A percentile compares a stretch with the other conserved stretches of the same genome.
Evolutionary conservation across 1,140 invertebrate species (phyloP).

Genomic region (Sarcophaga peregrina): DNA sequence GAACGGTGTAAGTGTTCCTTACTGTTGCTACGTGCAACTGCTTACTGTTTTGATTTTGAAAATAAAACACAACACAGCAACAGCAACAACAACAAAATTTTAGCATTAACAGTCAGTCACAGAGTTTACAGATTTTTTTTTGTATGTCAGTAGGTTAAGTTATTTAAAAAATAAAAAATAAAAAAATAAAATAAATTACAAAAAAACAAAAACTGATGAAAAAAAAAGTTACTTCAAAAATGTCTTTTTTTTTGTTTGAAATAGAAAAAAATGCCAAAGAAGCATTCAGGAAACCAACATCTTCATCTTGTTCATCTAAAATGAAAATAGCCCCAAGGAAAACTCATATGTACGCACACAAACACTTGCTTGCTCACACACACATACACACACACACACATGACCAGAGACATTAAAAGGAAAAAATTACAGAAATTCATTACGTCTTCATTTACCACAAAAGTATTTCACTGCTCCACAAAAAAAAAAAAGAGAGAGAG

Average conservation of each 20-base stretch:
- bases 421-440: no score
- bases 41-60: neutral
- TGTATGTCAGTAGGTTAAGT: slow-evolving; percentile 6
- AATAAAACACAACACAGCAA: neutral
- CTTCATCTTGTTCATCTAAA: no score
- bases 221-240: neutral
- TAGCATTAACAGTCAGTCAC: neutral
- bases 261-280: neutral
- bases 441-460: no score
- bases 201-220: neutral
- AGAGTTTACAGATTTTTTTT: neutral
- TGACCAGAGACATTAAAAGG: no score
- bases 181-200: neutral
- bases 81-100: neutral
- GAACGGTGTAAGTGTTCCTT: no score
- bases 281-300: no score
- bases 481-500: no score
- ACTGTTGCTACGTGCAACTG: no score
- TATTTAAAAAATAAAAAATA: neutral
- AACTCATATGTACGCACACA: neutral
- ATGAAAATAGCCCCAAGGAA: neutral
- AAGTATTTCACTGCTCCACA: no score
- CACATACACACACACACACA: neutral
- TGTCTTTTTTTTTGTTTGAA: neutral
- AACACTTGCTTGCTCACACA: neutral